phyloP scores from a whole-genome alignment of 2,797 vertebrate species.

The Mareca penelope region DNA sequence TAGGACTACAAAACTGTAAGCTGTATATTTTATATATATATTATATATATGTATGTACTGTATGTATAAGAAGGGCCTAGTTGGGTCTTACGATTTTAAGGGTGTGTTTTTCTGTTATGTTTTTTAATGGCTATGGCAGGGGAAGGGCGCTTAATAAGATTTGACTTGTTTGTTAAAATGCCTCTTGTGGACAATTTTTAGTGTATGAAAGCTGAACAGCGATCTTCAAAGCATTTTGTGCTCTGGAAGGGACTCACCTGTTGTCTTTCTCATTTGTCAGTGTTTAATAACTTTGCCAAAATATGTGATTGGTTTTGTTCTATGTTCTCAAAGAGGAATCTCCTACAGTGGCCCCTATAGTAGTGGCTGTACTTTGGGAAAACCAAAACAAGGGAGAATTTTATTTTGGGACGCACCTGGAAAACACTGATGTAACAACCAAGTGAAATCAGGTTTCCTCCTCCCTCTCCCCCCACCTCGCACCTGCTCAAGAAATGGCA shows the following conservation, averaged over 20 bases:
- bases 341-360: slow-evolving; percentile 47
- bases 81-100: slow-evolving; percentile 68
- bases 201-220: slow-evolving; percentile 34
- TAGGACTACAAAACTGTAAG: slow-evolving; percentile 73
- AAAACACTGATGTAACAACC: not conserved
- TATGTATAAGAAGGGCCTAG: slow-evolving; percentile 77
- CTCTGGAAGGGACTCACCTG: slow-evolving; percentile 32
- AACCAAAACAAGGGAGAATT: slow-evolving; percentile 61
- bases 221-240: not conserved
- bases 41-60: slow-evolving; percentile 78
- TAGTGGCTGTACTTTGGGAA: slow-evolving; percentile 60
- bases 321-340: slow-evolving; percentile 59
- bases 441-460: not conserved
- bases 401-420: not conserved
- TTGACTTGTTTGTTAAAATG: slow-evolving; percentile 61
- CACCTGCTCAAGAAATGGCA: not conserved
- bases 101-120: slow-evolving; percentile 61
- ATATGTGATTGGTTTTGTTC: slow-evolving; percentile 35
- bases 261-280: slow-evolving; percentile 39
- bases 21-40: slow-evolving; percentile 79
- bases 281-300: slow-evolving; percentile 64
- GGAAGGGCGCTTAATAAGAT: slow-evolving; percentile 44
- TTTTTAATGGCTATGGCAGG: slow-evolving; percentile 61
- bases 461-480: not conserved
- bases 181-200: slow-evolving; percentile 41